Conservation (phyloP, 2,888 invertebrate species). For the Lampropteryx suffumata region DNA sequence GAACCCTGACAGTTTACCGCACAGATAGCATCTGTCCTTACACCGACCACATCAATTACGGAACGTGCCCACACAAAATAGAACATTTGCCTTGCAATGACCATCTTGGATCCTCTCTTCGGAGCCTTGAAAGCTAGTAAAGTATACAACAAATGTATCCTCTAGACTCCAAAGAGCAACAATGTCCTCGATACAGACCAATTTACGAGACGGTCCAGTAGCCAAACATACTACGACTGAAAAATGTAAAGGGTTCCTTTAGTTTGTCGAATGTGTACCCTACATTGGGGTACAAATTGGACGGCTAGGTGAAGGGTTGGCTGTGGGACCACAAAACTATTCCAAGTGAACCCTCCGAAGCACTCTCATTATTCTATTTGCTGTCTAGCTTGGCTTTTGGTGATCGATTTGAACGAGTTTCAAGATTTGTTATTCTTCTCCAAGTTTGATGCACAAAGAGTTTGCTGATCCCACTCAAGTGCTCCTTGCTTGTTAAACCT, state of each 20-base stretch:
- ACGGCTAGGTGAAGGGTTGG: conserved; percentile 33
- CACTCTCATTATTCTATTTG: conserved; percentile 27
- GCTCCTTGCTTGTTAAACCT: not conserved
- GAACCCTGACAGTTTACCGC: no score
- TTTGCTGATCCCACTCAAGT: not conserved
- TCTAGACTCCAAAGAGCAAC: conserved; percentile 20
- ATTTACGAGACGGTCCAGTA: conserved; percentile 30
- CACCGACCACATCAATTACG: not conserved
- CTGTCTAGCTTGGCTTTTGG: conserved; percentile 20
- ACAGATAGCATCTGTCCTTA: no score
- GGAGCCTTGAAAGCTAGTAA: conserved; percentile 4
- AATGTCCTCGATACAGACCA: conserved; percentile 12
- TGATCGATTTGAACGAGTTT: conserved; percentile 13
- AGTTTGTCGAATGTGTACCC: conserved; percentile 33
- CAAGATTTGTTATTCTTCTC: not conserved
- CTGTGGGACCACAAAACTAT: conserved; percentile 43
- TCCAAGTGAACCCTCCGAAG: conserved; percentile 23
- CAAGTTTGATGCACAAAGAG: not conserved
- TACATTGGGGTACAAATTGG: conserved; percentile 37
- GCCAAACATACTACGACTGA: conserved; percentile 35
- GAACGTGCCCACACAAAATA: not conserved
- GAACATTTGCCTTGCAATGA: conserved; percentile 1
- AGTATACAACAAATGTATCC: conserved; percentile 25
- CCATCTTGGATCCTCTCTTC: not conserved
- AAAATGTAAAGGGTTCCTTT: conserved; percentile 42